Base-by-base conservation (phyloP, 2,113 vertebrate genomes). In the Leptosomus discolor region DNA sequence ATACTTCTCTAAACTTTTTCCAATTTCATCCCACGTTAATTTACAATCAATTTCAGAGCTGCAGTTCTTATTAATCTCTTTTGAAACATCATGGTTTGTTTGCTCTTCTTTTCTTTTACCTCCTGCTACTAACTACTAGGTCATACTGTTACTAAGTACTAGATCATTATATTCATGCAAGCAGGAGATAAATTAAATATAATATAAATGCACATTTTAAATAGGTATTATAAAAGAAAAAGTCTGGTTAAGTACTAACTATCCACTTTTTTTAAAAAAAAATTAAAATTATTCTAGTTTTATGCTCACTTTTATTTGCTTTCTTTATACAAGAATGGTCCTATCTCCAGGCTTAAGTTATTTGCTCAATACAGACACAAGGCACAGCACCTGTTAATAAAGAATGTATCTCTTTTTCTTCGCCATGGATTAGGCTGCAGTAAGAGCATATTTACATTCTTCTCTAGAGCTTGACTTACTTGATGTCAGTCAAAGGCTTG, bases 121-220 rank as follows among this genome's bases (percentile, higher is more conserved):
- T 85, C 90, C 87, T 3, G 19, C 64, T 85, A 78, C 70, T 41
- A 93, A 73, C 69, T 45, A 45, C 53, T 26, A 69, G 73, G 78
- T 92, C 86, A 87, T 24, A 63, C 45, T 60, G 64, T 80, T 81
- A 57, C 60, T 73, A 92, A 89, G 57, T 39, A 65, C 32, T 46
- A 91, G 77, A 88, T 76, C 65, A 94, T 81, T 75, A 82, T n/a
- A 82, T 34, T 37, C 56, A 46, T 76, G 77, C 64, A 88, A 90
- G 84, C 74, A 92, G 61, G 84, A 94, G 89, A 95, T 78, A 90
- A 84, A 92, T 95, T 91, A 86, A 85, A 94, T 97, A 95, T 75
- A 89, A 91, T 95, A 94, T 88, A 96, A 89, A 96, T 90, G 90
- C 92, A 96, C 84, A 94, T 94, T 95, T 97, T 94, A 94, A 96